phyloP scores from a whole-genome alignment of 30 jellyfish, hydroid and myxozoan genomes.

The Turritopsis dohrnii region DNA sequence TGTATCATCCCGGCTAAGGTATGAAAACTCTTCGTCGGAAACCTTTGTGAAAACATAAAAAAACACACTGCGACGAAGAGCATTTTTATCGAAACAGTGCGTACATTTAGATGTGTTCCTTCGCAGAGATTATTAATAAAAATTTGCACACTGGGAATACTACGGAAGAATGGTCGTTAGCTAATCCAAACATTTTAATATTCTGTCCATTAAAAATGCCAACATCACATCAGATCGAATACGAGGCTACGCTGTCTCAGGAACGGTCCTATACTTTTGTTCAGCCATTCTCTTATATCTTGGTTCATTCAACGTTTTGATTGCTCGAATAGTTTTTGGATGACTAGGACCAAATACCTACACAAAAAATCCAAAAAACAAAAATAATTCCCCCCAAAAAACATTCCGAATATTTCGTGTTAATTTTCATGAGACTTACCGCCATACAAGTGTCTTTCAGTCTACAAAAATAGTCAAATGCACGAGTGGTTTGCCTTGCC shows the following conservation, averaged over 20 bases:
- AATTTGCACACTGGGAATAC: too few relatives aligned
- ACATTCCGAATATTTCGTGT: background rate
- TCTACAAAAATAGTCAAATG: slow-evolving; percentile 17
- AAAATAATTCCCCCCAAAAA: background rate
- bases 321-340: slow-evolving; percentile 45
- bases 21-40: too few relatives aligned
- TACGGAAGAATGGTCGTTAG: background rate
- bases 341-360: slow-evolving; percentile 45
- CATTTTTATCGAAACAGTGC: too few relatives aligned
- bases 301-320: slow-evolving; percentile 37
- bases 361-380: background rate
- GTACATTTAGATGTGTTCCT: too few relatives aligned
- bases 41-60: too few relatives aligned
- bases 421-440: slow-evolving; percentile 4
- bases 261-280: slow-evolving; percentile 14
- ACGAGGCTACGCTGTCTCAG: slow-evolving; percentile 24
- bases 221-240: too few relatives aligned
- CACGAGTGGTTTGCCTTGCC: slow-evolving; percentile 13
- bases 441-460: slow-evolving; percentile 35
- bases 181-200: background rate
- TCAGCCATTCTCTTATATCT: slow-evolving; percentile 32
- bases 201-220: background rate
- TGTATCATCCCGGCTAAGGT: too few relatives aligned
- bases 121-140: too few relatives aligned
- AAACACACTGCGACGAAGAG: too few relatives aligned